Evolutionary conservation across 2,888 invertebrate genomes (phyloP).

Genomic region (Gymnoscelis rufifasciata): DNA sequence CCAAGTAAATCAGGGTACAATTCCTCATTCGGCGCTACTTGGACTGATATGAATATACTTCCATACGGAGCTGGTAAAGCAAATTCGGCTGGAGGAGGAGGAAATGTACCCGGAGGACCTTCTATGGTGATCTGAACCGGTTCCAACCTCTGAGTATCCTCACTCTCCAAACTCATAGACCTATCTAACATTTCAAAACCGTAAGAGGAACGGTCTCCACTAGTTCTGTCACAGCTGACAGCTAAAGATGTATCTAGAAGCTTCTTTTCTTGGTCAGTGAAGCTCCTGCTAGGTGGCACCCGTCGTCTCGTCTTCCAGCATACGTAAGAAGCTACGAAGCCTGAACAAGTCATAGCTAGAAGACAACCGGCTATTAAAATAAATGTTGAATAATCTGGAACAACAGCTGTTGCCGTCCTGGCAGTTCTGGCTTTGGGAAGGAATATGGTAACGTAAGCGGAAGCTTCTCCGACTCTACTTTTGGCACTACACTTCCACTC

Average conservation of each 20-base stretch:
- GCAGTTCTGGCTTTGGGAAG: slow-evolving; percentile 82
- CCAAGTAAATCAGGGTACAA: slow-evolving; percentile 87
- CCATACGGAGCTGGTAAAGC: slow-evolving; percentile 77
- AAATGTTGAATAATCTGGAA: slow-evolving; percentile 86
- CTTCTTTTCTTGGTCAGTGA: slow-evolving; percentile 93
- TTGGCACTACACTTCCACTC: slow-evolving; percentile 90
- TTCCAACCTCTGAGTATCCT: slow-evolving; percentile 70
- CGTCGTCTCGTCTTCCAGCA: slow-evolving; percentile 85
- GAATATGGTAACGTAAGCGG: slow-evolving; percentile 79
- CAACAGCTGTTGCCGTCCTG: slow-evolving; percentile 87
- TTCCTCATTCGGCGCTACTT: slow-evolving; percentile 84
- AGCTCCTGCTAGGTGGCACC: slow-evolving; percentile 82
- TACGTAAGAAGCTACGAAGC: slow-evolving; percentile 71
- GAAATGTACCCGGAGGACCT: slow-evolving; percentile 64
- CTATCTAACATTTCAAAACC: slow-evolving; percentile 76
- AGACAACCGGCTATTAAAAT: slow-evolving; percentile 85
- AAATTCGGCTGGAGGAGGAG: slow-evolving; percentile 71
- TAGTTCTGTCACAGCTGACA: slow-evolving; percentile 82
- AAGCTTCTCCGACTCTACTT: slow-evolving; percentile 81
- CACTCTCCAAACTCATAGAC: slow-evolving; percentile 72
- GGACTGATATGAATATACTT: slow-evolving; percentile 92
- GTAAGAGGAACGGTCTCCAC: slow-evolving; percentile 80
- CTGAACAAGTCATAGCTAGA: slow-evolving; percentile 82
- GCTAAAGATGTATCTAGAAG: slow-evolving; percentile 86
- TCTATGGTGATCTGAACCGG: slow-evolving; percentile 82